Conservation (phyloP, 2,113 vertebrate species). For the Tautogolabrus adspersus region DNA sequence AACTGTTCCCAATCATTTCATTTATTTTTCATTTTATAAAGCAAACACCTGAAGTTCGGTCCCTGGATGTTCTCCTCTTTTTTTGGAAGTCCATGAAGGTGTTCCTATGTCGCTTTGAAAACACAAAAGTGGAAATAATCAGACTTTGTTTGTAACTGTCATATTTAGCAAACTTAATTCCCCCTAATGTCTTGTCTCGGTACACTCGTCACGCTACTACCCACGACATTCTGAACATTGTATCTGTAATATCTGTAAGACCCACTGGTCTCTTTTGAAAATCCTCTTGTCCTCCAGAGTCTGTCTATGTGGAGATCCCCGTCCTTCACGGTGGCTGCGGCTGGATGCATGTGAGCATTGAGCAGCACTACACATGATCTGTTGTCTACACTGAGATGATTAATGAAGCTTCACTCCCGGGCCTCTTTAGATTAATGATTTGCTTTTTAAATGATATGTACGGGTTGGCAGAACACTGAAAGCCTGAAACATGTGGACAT, state of each 20-base stretch:
- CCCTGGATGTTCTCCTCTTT: too few species aligned
- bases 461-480: conserved; percentile 28
- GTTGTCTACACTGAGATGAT: conserved; percentile 36
- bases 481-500: conserved; percentile 35
- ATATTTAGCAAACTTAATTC: too few species aligned
- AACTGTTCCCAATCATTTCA: too few species aligned
- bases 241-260: not conserved
- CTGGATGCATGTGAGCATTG: not conserved
- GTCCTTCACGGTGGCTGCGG: not conserved
- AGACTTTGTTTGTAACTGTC: too few species aligned
- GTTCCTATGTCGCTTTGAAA: too few species aligned
- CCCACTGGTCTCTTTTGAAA: not conserved
- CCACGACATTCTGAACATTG: not conserved
- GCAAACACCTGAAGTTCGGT: too few species aligned
- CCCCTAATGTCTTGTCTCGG: too few species aligned
- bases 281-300: not conserved
- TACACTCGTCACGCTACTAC: too few species aligned
- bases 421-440: conserved; percentile 38
- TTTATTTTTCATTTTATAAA: too few species aligned
- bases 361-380: conserved; percentile 19
- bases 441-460: conserved; percentile 13
- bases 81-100: too few species aligned
- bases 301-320: not conserved
- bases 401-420: conserved; percentile 30
- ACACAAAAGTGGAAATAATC: too few species aligned